Evolutionary conservation across 2,797 vertebrate genomes (phyloP).

Genomic region (Rhinatrema bivittatum): DNA sequence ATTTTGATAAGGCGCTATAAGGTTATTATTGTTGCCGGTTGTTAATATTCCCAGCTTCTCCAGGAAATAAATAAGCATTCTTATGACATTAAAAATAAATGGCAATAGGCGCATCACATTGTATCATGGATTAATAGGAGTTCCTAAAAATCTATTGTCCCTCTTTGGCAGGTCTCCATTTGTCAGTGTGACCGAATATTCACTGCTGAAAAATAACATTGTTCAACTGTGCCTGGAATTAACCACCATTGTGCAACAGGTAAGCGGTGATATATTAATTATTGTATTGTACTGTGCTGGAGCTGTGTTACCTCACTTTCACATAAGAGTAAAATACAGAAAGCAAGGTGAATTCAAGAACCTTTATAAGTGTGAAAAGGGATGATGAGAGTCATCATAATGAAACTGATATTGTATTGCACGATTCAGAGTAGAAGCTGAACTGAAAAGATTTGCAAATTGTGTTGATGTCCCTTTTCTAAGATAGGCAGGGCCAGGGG

Average conservation of each 20-base stretch:
- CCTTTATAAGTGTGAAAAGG: too few relatives aligned
- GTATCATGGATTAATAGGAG: slow-evolving; percentile 4
- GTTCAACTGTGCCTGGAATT: slow-evolving; percentile 90
- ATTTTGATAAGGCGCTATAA: neutral
- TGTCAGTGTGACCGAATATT: slow-evolving; percentile 88
- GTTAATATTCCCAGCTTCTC: slow-evolving; percentile 10
- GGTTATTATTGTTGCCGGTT: neutral
- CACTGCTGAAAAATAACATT: slow-evolving; percentile 88
- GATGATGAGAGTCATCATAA: too few relatives aligned
- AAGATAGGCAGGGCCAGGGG: too few relatives aligned
- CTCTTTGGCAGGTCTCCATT: slow-evolving; percentile 75
- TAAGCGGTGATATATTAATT: slow-evolving; percentile 31
- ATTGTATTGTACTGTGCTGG: neutral
- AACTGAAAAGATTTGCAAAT: too few relatives aligned
- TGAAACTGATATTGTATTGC: too few relatives aligned
- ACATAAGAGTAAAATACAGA: too few relatives aligned
- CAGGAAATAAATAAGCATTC: neutral
- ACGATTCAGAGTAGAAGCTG: too few relatives aligned
- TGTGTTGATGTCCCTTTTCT: too few relatives aligned
- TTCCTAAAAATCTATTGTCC: neutral
- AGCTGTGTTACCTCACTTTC: neutral
- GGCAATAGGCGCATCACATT: neutral
- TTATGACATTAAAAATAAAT: neutral
- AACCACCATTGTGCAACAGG: slow-evolving; percentile 91
- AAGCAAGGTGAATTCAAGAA: too few relatives aligned